These are phyloP conservation scores for Phoxinus phoxinus DNA, from an alignment of 2,113 vertebrate species.

Conservation along the genomic window DNA sequence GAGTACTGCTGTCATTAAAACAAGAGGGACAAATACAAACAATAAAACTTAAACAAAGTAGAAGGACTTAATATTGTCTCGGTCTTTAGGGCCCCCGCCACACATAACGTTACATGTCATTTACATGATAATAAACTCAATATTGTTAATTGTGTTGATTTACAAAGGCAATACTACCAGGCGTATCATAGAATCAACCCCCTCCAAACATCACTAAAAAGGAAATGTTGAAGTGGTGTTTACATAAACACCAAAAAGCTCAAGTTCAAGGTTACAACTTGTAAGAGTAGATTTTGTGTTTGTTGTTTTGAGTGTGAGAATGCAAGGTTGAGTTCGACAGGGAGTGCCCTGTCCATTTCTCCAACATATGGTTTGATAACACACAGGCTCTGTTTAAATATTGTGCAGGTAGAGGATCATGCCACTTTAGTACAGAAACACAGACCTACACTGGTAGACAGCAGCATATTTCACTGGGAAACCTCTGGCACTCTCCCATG, in stretches of 20 bases:
- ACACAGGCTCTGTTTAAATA: neutral
- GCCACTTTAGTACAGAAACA: neutral
- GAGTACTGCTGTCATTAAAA: too few relatives aligned
- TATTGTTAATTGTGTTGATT: neutral
- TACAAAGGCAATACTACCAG: neutral
- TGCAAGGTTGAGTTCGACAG: neutral
- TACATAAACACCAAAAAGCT: neutral
- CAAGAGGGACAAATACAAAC: too few relatives aligned
- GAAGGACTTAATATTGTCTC: neutral
- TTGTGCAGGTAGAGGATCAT: neutral
- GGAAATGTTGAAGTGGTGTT: neutral
- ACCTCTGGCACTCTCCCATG: neutral
- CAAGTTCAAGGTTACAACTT: neutral
- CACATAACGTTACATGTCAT: neutral
- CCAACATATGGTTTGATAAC: constrained; percentile 1
- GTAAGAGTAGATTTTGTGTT: neutral
- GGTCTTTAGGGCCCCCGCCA: neutral
- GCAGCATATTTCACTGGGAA: neutral
- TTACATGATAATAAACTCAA: neutral
- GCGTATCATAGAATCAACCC: neutral
- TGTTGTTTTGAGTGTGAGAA: constrained; percentile 25
- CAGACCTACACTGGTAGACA: neutral
- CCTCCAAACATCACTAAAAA: neutral
- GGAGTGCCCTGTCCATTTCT: too few relatives aligned
- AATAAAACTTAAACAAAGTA: neutral